Evolutionary conservation across 2,888 invertebrate species (phyloP).

Genomic region (Deilephila elpenor): DNA sequence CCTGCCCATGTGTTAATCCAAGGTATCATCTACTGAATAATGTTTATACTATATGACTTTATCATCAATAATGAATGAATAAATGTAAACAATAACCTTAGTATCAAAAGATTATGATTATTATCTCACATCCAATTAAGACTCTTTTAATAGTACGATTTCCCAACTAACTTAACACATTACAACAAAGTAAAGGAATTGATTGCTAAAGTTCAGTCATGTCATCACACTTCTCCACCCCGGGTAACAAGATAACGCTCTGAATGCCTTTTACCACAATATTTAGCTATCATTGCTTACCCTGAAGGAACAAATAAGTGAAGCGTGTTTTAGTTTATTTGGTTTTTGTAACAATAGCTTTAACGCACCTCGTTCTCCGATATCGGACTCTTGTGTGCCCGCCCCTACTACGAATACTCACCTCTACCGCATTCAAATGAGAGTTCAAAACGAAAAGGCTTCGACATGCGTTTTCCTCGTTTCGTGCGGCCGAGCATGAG

Average conservation of each 20-base stretch:
- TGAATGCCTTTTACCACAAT: slow-evolving; percentile 44
- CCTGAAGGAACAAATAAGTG: slow-evolving; percentile 68
- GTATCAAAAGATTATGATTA: background rate
- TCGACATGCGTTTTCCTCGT: slow-evolving; percentile 52
- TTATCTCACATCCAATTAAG: background rate
- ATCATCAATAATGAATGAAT: too few species aligned
- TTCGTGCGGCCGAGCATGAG: slow-evolving; percentile 65
- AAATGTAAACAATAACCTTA: background rate
- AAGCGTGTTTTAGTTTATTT: slow-evolving; percentile 68
- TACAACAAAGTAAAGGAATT: background rate
- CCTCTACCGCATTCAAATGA: slow-evolving; percentile 51
- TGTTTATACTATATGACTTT: too few species aligned
- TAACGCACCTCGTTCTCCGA: slow-evolving; percentile 59
- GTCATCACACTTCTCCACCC: background rate
- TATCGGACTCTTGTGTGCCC: slow-evolving; percentile 51
- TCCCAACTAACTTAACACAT: background rate
- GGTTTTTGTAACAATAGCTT: slow-evolving; percentile 69
- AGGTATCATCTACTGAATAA: too few species aligned
- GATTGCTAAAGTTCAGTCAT: background rate
- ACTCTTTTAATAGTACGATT: background rate
- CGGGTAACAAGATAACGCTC: slow-evolving; percentile 41
- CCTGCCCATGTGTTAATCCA: too few species aligned
- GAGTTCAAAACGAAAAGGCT: slow-evolving; percentile 50
- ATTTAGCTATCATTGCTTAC: slow-evolving; percentile 57
- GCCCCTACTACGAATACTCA: slow-evolving; percentile 44